Conservation (phyloP, 1,140 invertebrate species). For the Bactericera cockerelli region DNA sequence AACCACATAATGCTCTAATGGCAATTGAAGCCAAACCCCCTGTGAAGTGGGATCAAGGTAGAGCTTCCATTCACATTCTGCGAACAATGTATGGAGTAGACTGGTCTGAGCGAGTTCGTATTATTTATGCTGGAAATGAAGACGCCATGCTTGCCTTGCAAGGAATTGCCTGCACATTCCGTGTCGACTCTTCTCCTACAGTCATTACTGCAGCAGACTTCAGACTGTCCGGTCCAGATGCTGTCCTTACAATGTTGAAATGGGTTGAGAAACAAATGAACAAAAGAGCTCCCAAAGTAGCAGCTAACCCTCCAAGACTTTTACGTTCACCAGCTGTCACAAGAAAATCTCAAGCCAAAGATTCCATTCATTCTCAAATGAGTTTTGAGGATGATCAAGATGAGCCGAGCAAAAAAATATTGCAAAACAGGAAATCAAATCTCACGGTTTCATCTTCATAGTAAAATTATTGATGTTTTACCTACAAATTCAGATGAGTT, state of each 20-base stretch:
- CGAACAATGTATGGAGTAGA: slow-evolving; percentile 77
- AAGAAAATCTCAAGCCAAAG: slow-evolving; percentile 12
- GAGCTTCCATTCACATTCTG: slow-evolving; percentile 76
- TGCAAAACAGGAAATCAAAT: slow-evolving; percentile 12
- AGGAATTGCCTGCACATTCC: slow-evolving; percentile 80
- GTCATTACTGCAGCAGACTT: slow-evolving; percentile 71
- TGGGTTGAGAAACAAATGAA: slow-evolving; percentile 76
- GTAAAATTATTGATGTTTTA: too few species aligned
- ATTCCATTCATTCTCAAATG: slow-evolving; percentile 24
- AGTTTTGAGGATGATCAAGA: slow-evolving; percentile 25
- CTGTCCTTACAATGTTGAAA: slow-evolving; percentile 71
- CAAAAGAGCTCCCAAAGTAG: slow-evolving; percentile 43
- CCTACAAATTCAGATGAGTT: too few species aligned
- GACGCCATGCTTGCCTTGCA: slow-evolving; percentile 77
- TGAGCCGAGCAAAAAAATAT: slow-evolving; percentile 15
- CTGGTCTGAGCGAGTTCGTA: slow-evolving; percentile 77
- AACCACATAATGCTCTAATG: slow-evolving; percentile 58
- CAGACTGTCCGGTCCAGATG: slow-evolving; percentile 69
- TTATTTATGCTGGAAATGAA: slow-evolving; percentile 82
- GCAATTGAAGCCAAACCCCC: slow-evolving; percentile 79
- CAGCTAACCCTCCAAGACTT: slow-evolving; percentile 12
- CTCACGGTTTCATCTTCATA: not conserved
- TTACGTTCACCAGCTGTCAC: slow-evolving; percentile 2
- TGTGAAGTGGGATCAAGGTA: slow-evolving; percentile 79
- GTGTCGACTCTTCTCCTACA: slow-evolving; percentile 67